Base-by-base conservation (phyloP, 2,888 invertebrate species). In the Tetropium fuscum region DNA sequence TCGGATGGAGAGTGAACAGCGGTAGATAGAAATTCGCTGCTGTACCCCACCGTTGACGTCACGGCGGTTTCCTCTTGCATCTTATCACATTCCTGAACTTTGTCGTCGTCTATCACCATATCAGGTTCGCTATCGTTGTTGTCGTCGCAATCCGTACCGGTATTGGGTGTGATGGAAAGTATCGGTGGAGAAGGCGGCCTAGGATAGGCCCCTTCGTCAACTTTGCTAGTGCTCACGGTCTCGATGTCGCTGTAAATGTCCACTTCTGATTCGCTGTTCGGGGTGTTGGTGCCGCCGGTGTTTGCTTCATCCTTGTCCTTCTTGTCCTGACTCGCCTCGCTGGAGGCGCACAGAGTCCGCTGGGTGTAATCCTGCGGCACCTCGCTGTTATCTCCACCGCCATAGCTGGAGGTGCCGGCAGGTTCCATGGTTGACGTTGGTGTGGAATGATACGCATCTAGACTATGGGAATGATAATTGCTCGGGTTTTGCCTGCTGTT, bases 181-280 rank as follows among this genome's bases (percentile, higher is more conserved):
- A 60, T 60, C 6, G 71, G 69, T 0, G 66, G 68, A 22, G 64
- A 58, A 11, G 62, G 54, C 6, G 60, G 56, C 40, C 49, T 58
- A 5, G 44, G 32, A n/a, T n/a, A n/a, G 7, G 58, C 55, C 13
- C 60, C 58, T 6, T 78, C 78, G 40, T 80, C 78, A 1, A 74
- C 77, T 40, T 78, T 80, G 19, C 80, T 81, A 57, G 74, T 62
- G 59, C 69, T 41, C 65, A 79, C 80, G 1, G 83, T 82, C 73
- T 87, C 73, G 38, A 88, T 87, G 64, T 88, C 88, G 63, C 87
- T 86, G 70, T 88, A 89, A 65, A 88, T 85, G 68, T 88, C 87
- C 30, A 86, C 82, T 61, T 88, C 87, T 1, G 83, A 82, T 11
- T 83, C 83, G 18, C 77, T 78, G n/a, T 61, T 68, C 10, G 71